Evolutionary conservation across 2,113 vertebrate genomes (phyloP).

Genomic region (Ia io): DNA sequence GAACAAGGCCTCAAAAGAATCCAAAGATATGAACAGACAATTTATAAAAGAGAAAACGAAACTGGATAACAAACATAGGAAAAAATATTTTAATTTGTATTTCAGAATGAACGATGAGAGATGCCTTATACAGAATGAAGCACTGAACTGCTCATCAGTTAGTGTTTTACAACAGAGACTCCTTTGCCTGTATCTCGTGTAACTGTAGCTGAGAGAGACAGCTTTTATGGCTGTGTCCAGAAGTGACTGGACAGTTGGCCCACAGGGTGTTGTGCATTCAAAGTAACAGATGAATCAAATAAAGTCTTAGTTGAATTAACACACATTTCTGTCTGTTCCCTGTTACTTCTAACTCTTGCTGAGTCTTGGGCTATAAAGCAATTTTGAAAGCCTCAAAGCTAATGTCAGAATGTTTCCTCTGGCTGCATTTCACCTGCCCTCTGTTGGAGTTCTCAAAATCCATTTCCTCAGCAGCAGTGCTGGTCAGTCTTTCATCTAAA

Average conservation of each 20-base stretch:
- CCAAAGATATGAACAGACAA: background rate
- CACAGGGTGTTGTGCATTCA: background rate
- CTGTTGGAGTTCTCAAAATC: background rate
- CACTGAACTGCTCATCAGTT: background rate
- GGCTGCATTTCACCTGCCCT: background rate
- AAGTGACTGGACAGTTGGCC: background rate
- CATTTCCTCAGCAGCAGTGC: background rate
- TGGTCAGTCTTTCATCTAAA: background rate
- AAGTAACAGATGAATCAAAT: background rate
- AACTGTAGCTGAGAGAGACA: background rate
- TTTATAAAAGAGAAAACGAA: conserved; percentile 48
- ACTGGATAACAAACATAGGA: background rate
- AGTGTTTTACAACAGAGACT: conserved; percentile 23
- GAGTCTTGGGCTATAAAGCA: background rate
- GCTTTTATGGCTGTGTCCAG: background rate
- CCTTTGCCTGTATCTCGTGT: background rate
- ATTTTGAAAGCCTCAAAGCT: background rate
- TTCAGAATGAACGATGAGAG: background rate
- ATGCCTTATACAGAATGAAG: background rate
- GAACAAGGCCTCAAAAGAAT: background rate
- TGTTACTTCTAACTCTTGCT: background rate
- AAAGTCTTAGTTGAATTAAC: background rate
- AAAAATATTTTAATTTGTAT: conserved; percentile 43
- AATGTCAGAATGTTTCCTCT: background rate
- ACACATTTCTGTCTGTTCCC: background rate